A percentile compares a stretch with the other conserved stretches of the same genome.
Evolutionary conservation across 1,140 invertebrate species (phyloP).

Genomic region (Sesamia nonagrioides): DNA sequence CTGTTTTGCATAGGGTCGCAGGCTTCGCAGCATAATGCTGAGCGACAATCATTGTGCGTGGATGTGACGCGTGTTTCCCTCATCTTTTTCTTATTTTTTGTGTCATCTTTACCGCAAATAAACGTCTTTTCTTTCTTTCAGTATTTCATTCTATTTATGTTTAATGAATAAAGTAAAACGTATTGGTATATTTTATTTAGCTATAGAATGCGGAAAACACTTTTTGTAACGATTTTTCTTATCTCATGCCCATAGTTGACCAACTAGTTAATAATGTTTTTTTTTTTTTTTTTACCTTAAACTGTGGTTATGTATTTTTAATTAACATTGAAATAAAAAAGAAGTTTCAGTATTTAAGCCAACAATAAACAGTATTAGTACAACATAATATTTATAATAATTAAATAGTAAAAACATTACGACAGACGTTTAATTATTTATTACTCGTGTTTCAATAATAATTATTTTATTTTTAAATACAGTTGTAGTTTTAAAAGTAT

Average conservation of each 20-base stretch:
- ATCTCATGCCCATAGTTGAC: neutral
- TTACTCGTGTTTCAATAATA: slow-evolving; percentile 1
- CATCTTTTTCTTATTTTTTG: too few relatives aligned
- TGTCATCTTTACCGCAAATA: too few relatives aligned
- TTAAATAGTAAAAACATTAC: neutral
- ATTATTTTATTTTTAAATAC: slow-evolving; percentile 20
- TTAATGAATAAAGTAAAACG: too few relatives aligned
- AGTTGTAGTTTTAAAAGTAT: neutral
- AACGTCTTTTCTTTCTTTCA: too few relatives aligned
- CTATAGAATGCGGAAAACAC: neutral
- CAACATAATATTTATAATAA: neutral
- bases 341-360: neutral
- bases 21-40: too few relatives aligned
- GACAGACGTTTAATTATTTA: neutral
- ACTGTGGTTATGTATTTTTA: neutral
- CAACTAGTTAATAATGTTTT: neutral
- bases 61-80: too few relatives aligned
- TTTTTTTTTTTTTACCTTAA: neutral
- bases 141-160: too few relatives aligned
- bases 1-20: too few relatives aligned
- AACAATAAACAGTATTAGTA: neutral
- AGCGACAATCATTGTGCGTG: too few relatives aligned
- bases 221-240: neutral
- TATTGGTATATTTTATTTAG: neutral
- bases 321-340: neutral